Evolutionary conservation across 2,113 vertebrate species (phyloP).

Genomic region (Stigmatopora argus): DNA sequence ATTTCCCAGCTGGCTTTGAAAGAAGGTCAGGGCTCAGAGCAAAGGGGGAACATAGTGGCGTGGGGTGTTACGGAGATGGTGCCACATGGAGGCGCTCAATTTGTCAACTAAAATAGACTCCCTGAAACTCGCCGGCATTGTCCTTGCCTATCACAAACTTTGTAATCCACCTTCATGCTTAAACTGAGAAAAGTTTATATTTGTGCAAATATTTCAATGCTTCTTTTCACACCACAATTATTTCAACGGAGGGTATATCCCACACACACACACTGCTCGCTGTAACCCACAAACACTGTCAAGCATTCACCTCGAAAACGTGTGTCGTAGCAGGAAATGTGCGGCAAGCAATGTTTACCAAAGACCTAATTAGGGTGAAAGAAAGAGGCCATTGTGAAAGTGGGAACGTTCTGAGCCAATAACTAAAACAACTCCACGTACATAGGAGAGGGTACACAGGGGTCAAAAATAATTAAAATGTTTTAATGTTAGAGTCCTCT

Average conservation of each 20-base stretch:
- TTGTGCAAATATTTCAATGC: conserved; percentile 7
- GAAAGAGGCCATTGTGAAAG: conserved; percentile 28
- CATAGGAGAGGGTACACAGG: conserved; percentile 17
- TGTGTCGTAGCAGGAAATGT: conserved; percentile 12
- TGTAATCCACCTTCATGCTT: conserved; percentile 14
- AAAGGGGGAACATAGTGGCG: conserved; percentile 80
- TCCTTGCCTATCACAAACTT: conserved; percentile 22
- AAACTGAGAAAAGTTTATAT: conserved; percentile 22
- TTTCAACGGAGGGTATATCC: conserved; percentile 25
- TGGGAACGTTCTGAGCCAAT: conserved; percentile 36
- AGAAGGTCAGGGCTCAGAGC: conserved; percentile 65
- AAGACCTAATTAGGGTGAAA: conserved; percentile 41
- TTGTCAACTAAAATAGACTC: conserved; percentile 67
- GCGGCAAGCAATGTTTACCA: conserved; percentile 47
- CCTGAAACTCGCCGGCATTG: neutral
- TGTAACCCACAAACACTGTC: neutral
- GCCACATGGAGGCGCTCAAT: conserved; percentile 83
- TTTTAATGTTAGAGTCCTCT: conserved; percentile 4
- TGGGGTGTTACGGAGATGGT: conserved; percentile 90
- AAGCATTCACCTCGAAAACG: conserved; percentile 2
- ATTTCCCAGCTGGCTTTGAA: conserved; percentile 61
- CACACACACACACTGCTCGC: conserved; percentile 1
- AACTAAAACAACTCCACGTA: conserved; percentile 29
- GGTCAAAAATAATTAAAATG: conserved; percentile 15
- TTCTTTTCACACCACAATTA: conserved; percentile 31